Percentiles rank a stretch among this genome's conserved stretches.
These are phyloP conservation scores for Sitta europaea DNA, from an alignment of 2,113 vertebrate species.

Conservation along the genomic window DNA sequence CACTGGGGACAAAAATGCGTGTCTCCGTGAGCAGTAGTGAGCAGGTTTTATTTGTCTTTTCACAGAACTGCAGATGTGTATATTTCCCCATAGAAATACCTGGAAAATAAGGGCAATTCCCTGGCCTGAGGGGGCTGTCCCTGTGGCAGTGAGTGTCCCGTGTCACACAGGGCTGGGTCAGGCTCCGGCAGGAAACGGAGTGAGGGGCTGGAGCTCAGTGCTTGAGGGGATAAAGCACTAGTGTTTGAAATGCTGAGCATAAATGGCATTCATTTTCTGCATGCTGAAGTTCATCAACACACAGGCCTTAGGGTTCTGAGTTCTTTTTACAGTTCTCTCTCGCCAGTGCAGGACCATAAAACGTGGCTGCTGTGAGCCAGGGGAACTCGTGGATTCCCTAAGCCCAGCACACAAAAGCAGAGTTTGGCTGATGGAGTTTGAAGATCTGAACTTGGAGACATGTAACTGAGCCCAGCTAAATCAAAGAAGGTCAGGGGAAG, in stretches of 20 bases:
- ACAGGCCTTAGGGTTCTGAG: not conserved
- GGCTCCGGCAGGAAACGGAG: conserved; percentile 50
- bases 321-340: not conserved
- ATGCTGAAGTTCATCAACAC: not conserved
- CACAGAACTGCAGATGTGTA: not conserved
- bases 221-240: not conserved
- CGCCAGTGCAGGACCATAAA: not conserved
- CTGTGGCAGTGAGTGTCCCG: not conserved
- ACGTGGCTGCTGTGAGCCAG: not conserved
- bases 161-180: no score
- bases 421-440: not conserved
- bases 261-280: not conserved
- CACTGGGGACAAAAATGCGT: not conserved
- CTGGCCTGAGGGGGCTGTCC: not conserved
- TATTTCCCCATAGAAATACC: not conserved
- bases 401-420: not conserved
- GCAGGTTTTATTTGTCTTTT: not conserved
- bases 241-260: not conserved
- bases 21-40: not conserved
- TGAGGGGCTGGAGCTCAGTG: not conserved
- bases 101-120: not conserved
- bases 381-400: not conserved
- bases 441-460: not conserved
- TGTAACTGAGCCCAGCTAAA: not conserved
- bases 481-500: not conserved